Conservation (phyloP, 2,888 invertebrate genomes). For the Meiosimyza decipiens region DNA sequence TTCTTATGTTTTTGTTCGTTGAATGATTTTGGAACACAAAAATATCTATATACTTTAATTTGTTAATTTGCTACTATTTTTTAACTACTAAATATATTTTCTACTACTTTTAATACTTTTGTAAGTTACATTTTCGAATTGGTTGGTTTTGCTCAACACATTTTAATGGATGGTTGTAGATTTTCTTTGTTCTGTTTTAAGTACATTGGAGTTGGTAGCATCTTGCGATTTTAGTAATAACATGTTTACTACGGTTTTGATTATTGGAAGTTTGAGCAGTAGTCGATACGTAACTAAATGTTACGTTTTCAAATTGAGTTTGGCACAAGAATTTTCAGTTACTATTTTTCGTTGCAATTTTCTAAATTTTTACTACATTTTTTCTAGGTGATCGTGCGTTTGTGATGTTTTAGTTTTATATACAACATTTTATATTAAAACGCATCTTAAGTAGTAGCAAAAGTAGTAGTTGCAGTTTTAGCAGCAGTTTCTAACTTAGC, state of each 20-base stretch:
- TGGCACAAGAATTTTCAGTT: constrained; percentile 18
- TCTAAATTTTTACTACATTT: not conserved
- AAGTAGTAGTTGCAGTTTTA: constrained; percentile 23
- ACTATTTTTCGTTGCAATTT: not conserved
- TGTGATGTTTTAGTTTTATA: not conserved
- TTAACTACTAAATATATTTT: constrained; percentile 9
- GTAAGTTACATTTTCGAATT: constrained; percentile 22
- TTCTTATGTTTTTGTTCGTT: constrained; percentile 12
- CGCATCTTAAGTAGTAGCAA: not conserved
- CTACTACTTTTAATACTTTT: constrained; percentile 11
- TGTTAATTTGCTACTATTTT: constrained; percentile 1
- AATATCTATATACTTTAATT: constrained; percentile 32
- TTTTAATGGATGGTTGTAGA: constrained; percentile 11
- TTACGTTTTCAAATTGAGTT: not conserved
- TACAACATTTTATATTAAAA: not conserved
- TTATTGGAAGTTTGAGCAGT: not conserved
- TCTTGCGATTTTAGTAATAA: constrained; percentile 11
- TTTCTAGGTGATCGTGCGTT: not conserved
- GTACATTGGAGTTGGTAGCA: not conserved
- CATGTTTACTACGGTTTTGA: not conserved
- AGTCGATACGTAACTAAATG: not conserved
- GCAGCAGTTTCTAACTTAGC: constrained; percentile 27
- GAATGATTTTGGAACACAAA: constrained; percentile 45
- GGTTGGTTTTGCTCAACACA: not conserved
- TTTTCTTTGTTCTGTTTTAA: constrained; percentile 19